Base-by-base conservation (phyloP, 2,888 invertebrate species). In the Cataglyphis albicans region DNA sequence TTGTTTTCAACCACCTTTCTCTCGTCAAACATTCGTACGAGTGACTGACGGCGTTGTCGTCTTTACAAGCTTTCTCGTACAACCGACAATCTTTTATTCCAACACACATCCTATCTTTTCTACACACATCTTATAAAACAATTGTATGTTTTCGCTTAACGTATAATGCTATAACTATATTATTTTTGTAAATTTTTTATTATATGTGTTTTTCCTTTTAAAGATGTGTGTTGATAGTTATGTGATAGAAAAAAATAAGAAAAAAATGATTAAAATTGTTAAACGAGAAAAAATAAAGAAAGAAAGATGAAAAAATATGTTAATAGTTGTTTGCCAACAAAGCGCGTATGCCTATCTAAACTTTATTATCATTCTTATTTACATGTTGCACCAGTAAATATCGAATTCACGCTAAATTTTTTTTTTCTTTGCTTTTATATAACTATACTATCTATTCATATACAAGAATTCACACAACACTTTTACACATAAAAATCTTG, bases 21-120 rank as follows among this genome's bases (percentile, higher is more conserved):
- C 21, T 64, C 63, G n/a, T 35, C 32, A 12, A 35, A 55, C 35
- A 74, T 74, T 63, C 9, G 32, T 59, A 21, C 41, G 29, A 63
- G 18, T 32, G 10, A 44, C 44, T 32, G 10, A 44, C 44, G 5
- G 4, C 32, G 5, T 44, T 32, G 32, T 1, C 32, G 32, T 1
- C 32, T 32, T 48, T 10, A 5, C 15, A 32, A 44, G 21, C 32
- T 74, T 63, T 6, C 44, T 32, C 64, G 3, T 6, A 6, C 21
- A 32, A 15, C 18, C 75, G 21, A 21, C 25, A 15, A 64, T 52
- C 18, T 75, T 63, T 74, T 64, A 25, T 25, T 48, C 7, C 25
- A 0, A 15, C 3, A 52, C 35, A 15, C 3, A 52, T 52, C 35
- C 48, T 25, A 44, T 18, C 15, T 48, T 57, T 32, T 52, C 52